Evolutionary conservation across 2,797 vertebrate species (phyloP), one percentile per base, ranked within the genome.

Genomic region (Fringilla coelebs): DNA sequence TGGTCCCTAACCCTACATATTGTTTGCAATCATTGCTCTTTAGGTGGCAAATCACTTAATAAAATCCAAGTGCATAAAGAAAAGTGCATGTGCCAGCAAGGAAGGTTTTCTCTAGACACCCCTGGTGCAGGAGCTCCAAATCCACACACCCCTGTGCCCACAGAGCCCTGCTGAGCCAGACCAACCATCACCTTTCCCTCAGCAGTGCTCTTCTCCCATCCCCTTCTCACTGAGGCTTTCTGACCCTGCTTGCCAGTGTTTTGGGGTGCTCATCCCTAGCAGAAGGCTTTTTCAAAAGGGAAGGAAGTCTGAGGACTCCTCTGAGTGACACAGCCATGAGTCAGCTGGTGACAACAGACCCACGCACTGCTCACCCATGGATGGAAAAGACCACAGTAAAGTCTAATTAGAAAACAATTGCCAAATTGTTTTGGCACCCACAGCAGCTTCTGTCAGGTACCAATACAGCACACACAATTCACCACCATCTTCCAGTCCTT

Each of bases 191-290:
- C 10, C 18, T 61, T 78, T 63, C 40, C 25, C 66, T 61, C 52
- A 77, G 52, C 43, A 88, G 28, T 0, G 0, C 8, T 71, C 4
- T 63, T 25, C 34, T 88, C 43, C 32, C n/a, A 46, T 2, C 10
- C 7, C 1, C 31, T 54, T 62, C 36, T 20, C 55, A 29, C 20
- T 7, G 70, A 38, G 15, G 13, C 26, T 62, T 85, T 70, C 63
- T 83, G 43, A 31, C 10, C 32, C 40, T 51, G 21, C n/a, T 46
- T 66, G 28, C 4, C 20, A 11, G 10, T 25, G 21, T 40, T 77
- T 74, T 7, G 8, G 52, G 38, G 63, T 32, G 48, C 16, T 74
- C 45, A 40, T 1, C 38, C 24, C 3, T 17, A 49, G 31, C 10
- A 58, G 40, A 43, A 49, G 40, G 36, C 10, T 34, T 66, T 77